Evolutionary conservation across 2,113 vertebrate genomes (phyloP).

Genomic region (Pseudopipra pipra): DNA sequence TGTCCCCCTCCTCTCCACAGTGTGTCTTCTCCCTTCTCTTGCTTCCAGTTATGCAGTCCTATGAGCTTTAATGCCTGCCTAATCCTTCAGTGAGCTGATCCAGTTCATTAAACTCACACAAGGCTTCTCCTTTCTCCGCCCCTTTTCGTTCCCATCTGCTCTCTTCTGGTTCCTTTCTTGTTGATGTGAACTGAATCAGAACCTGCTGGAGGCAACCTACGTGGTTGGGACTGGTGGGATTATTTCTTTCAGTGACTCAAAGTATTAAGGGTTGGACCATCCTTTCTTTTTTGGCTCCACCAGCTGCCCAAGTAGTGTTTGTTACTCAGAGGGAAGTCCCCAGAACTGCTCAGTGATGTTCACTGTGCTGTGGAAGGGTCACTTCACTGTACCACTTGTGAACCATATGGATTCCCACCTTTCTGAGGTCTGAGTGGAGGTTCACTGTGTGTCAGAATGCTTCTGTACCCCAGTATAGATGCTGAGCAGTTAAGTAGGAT

Average conservation of each 20-base stretch:
- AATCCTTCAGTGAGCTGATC: not conserved
- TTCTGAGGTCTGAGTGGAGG: not conserved
- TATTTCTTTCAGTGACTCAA: not conserved
- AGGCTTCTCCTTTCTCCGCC: not conserved
- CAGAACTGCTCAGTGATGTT: not conserved
- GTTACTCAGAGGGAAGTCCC: not conserved
- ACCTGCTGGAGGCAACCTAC: not conserved
- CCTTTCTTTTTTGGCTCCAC: not conserved
- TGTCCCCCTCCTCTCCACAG: not conserved
- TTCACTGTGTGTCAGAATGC: not conserved
- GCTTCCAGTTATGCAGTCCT: not conserved
- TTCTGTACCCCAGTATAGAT: accelerated
- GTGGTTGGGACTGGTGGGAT: not conserved
- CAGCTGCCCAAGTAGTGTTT: not conserved
- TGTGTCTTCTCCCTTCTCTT: not conserved
- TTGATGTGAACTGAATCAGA: not conserved
- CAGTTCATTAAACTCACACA: not conserved
- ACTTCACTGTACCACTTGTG: not conserved
- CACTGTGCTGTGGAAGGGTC: not conserved
- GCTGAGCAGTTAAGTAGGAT: not conserved
- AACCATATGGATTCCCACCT: not conserved
- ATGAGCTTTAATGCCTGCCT: not conserved
- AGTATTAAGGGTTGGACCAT: not conserved
- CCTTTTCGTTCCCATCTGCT: not conserved
- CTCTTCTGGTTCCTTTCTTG: not conserved